phyloP scores from a whole-genome alignment of 2,113 vertebrate genomes.

The Apteryx mantelli region DNA sequence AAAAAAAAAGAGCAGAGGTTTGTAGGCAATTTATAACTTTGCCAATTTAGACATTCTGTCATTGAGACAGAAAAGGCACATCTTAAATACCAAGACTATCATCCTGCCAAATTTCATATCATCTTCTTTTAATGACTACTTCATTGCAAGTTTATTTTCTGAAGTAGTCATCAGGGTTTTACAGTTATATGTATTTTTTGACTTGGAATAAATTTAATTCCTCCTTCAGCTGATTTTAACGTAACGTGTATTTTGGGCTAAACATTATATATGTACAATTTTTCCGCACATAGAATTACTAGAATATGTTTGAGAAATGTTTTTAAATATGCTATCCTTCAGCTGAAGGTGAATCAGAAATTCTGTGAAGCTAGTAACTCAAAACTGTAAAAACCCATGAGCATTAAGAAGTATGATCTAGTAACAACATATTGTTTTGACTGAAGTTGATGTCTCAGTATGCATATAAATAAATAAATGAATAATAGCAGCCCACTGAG shows the following conservation, averaged over 20 bases:
- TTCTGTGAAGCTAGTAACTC: not conserved
- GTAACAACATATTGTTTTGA: conserved; percentile 15
- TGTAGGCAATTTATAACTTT: not conserved
- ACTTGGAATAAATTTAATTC: not conserved
- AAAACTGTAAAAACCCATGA: not conserved
- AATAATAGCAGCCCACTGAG: not conserved
- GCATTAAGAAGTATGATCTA: not conserved
- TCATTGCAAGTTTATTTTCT: not conserved
- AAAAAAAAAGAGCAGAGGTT: not conserved
- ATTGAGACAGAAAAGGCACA: not conserved
- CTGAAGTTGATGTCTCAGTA: not conserved
- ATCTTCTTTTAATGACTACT: not conserved
- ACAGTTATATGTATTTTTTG: not conserved
- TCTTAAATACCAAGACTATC: not conserved
- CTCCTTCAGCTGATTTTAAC: not conserved
- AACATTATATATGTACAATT: not conserved
- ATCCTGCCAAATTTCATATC: not conserved
- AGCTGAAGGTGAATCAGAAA: not conserved
- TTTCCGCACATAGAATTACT: not conserved
- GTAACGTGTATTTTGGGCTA: not conserved
- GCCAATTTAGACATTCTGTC: not conserved
- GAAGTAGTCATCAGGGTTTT: not conserved
- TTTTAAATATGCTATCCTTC: not conserved
- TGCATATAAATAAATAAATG: conserved; percentile 28
- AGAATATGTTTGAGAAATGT: not conserved